These are phyloP conservation scores for Synanthedon myopaeformis DNA, from an alignment of 2,888 invertebrate genomes.

Conservation along the genomic window DNA sequence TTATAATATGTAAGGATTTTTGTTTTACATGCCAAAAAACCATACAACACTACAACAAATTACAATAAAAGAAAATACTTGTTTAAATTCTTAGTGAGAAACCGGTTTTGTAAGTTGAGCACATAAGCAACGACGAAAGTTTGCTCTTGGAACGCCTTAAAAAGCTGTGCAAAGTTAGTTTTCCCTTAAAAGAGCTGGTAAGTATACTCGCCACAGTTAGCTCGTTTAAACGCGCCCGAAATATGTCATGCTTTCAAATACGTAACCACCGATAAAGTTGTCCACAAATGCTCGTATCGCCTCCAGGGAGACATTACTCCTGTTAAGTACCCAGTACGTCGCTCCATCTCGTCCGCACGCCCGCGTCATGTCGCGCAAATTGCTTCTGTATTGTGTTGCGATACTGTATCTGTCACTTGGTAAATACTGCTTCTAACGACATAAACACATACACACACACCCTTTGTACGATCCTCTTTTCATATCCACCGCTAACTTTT, in stretches of 20 bases:
- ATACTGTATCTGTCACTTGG: slow-evolving; percentile 3
- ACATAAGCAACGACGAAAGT: too few species aligned
- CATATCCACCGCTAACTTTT: too few species aligned
- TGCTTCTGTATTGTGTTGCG: slow-evolving; percentile 1
- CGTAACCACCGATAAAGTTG: slow-evolving; percentile 29
- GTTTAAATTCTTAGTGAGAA: too few species aligned
- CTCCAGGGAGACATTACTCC: slow-evolving; percentile 36
- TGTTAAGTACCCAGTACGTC: slow-evolving; percentile 28
- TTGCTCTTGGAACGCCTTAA: too few species aligned
- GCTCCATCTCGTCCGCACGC: slow-evolving; percentile 5
- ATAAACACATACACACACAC: neutral
- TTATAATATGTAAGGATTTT: too few species aligned
- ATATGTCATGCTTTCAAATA: slow-evolving; percentile 18
- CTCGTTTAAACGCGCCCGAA: slow-evolving; percentile 16
- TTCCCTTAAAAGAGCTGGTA: slow-evolving; percentile 3
- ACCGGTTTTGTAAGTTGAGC: too few species aligned
- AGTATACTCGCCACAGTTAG: slow-evolving; percentile 12
- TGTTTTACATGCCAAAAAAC: too few species aligned
- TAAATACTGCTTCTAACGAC: neutral
- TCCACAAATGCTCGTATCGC: slow-evolving; percentile 25
- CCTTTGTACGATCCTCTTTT: neutral
- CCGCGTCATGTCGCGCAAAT: slow-evolving; percentile 5
- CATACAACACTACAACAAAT: too few species aligned
- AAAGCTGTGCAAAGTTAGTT: slow-evolving; percentile 6
- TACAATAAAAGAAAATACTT: too few species aligned